Evolutionary conservation across 2,797 vertebrate species (phyloP).

Genomic region (Pogoniulus pusillus): DNA sequence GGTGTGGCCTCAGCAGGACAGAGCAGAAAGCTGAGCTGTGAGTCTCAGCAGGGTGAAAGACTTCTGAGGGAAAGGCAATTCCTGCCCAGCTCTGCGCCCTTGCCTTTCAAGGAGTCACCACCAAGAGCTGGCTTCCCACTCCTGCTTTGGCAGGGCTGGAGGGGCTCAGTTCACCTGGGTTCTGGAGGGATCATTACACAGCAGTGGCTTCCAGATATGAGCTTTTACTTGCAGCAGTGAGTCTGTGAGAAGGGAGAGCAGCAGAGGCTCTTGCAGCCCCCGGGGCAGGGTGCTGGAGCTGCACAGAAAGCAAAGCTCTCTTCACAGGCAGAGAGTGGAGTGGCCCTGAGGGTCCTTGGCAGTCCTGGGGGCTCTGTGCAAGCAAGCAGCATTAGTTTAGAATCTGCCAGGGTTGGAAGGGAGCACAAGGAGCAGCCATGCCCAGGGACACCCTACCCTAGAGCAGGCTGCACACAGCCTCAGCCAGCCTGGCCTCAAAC

Average conservation of each 20-base stretch:
- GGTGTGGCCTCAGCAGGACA: too few relatives aligned
- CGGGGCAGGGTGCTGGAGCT: neutral
- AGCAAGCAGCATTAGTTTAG: neutral
- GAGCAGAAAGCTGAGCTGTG: too few relatives aligned
- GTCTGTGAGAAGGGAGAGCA: neutral
- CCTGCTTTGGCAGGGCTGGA: neutral
- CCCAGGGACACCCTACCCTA: too few relatives aligned
- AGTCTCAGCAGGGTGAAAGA: neutral
- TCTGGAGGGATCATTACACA: neutral
- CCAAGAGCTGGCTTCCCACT: neutral
- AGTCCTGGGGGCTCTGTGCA: neutral
- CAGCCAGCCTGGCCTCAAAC: too few relatives aligned
- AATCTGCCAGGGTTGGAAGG: too few relatives aligned
- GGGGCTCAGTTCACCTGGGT: neutral
- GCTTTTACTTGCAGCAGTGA: neutral
- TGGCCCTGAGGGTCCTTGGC: neutral
- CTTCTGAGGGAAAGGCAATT: constrained; percentile 15
- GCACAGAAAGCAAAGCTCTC: neutral
- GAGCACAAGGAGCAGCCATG: too few relatives aligned
- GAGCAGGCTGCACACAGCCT: too few relatives aligned
- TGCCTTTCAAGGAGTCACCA: neutral
- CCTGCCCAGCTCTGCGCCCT: neutral
- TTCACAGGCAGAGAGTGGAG: neutral
- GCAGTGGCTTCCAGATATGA: neutral
- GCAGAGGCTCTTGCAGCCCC: neutral